These are phyloP conservation scores for Phengaris alcon DNA, from an alignment of 2,888 invertebrate genomes.

Conservation along the genomic window DNA sequence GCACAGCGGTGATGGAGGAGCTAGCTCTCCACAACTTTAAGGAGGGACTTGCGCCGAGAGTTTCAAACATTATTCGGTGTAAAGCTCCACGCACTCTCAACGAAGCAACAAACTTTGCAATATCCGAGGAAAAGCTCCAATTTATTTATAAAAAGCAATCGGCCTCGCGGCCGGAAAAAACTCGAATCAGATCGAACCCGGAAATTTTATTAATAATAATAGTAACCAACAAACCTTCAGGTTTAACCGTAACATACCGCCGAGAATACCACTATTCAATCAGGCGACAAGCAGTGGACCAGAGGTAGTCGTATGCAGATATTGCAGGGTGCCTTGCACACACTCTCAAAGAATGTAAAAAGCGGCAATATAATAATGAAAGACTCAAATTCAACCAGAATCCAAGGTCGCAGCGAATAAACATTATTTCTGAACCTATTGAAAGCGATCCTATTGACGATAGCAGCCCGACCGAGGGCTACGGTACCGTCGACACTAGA, in stretches of 20 bases:
- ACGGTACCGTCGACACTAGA: no score
- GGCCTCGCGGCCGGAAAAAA: not conserved
- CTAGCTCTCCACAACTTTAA: no score
- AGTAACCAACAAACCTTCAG: not conserved
- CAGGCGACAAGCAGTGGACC: not conserved
- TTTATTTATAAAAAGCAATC: slow-evolving; percentile 10
- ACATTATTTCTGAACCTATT: no score
- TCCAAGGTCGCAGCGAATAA: not conserved
- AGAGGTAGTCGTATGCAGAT: slow-evolving; percentile 31
- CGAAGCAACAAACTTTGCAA: slow-evolving; percentile 2
- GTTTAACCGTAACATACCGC: not conserved
- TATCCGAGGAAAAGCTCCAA: slow-evolving; percentile 4
- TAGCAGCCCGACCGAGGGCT: no score
- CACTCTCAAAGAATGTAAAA: slow-evolving; percentile 31
- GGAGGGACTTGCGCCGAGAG: no score
- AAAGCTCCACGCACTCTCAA: not conserved
- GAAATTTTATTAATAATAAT: no score
- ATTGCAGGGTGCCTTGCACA: slow-evolving; percentile 34
- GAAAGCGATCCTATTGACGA: no score
- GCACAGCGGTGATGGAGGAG: no score
- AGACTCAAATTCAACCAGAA: slow-evolving; percentile 16
- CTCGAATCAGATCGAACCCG: not conserved
- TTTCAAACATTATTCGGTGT: no score
- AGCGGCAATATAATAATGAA: slow-evolving; percentile 33
- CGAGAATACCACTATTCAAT: not conserved